Conservation (phyloP, 2,113 vertebrate genomes). For the Grallaria varia region DNA sequence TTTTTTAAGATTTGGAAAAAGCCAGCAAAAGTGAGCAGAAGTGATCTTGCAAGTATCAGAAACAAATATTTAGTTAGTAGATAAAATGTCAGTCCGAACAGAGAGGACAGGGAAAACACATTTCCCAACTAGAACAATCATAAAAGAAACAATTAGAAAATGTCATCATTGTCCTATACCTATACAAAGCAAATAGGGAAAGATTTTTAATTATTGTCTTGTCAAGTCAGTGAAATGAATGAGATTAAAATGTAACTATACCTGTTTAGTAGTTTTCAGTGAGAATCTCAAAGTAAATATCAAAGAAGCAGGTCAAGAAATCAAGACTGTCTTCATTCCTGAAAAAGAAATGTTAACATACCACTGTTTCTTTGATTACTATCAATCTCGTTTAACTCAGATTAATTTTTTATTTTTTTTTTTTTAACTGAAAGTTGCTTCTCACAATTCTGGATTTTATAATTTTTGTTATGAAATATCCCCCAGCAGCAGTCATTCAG, state of each 20-base stretch:
- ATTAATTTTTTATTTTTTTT: background rate
- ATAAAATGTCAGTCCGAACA: slow-evolving; percentile 54
- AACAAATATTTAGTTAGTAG: slow-evolving; percentile 44
- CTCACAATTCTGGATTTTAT: background rate
- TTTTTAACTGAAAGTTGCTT: background rate
- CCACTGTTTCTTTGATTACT: background rate
- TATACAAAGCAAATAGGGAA: background rate
- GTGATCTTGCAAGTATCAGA: slow-evolving; percentile 40
- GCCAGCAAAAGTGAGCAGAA: background rate
- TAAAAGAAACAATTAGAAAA: slow-evolving; percentile 60
- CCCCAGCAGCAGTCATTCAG: background rate
- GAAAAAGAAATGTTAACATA: background rate
- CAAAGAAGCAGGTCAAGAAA: slow-evolving; percentile 19
- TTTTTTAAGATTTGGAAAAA: background rate
- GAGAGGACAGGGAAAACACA: background rate
- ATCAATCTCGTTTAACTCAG: background rate
- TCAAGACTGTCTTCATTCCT: background rate
- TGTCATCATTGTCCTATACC: slow-evolving; percentile 9
- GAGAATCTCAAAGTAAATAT: slow-evolving; percentile 44
- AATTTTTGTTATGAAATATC: background rate
- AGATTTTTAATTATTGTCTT: slow-evolving; percentile 31
- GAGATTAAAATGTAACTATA: background rate
- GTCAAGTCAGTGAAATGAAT: background rate
- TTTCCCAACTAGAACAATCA: slow-evolving; percentile 31
- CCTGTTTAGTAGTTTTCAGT: background rate